A percentile compares a stretch with the other conserved stretches of the same genome.
These are phyloP conservation scores for Hydractinia symbiolongicarpus DNA, from an alignment of 30 jellyfish, hydroid and myxozoan genomes.

Conservation along the genomic window DNA sequence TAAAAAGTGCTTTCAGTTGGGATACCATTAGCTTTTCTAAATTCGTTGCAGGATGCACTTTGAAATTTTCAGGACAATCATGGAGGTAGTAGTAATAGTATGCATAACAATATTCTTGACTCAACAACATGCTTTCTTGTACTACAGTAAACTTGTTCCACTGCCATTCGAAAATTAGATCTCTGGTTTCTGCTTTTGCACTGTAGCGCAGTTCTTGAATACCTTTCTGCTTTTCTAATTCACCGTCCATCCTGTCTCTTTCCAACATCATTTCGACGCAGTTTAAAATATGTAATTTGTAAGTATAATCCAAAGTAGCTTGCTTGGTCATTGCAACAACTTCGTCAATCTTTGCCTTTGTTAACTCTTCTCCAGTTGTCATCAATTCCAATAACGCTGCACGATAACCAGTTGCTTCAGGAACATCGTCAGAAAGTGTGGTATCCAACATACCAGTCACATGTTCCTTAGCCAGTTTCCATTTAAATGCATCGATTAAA, in stretches of 20 bases:
- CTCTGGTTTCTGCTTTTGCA: too few relatives aligned
- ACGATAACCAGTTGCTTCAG: conserved; percentile 26
- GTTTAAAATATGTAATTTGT: background rate
- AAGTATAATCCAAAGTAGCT: background rate
- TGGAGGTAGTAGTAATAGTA: conserved; percentile 5
- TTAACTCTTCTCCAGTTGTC: conserved; percentile 25
- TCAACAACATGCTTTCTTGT: conserved; percentile 5
- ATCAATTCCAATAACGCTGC: conserved; percentile 17
- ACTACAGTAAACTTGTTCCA: background rate
- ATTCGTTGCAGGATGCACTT: background rate
- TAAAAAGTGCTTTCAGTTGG: background rate
- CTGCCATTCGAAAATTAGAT: background rate
- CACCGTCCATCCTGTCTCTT: background rate
- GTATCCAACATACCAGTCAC: conserved; percentile 27
- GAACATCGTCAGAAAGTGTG: conserved; percentile 21
- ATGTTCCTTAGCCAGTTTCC: conserved; percentile 21
- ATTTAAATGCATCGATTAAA: background rate
- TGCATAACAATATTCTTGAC: conserved; percentile 20
- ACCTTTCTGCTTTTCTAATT: background rate
- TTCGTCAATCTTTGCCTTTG: conserved; percentile 5
- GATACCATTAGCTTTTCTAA: background rate
- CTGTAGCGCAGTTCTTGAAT: too few relatives aligned
- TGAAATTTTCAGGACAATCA: conserved; percentile 1
- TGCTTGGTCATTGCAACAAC: background rate
- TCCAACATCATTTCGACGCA: background rate